These are phyloP conservation scores for Poecilia wingei DNA, from an alignment of 2,797 vertebrate genomes.

Conservation along the genomic window DNA sequence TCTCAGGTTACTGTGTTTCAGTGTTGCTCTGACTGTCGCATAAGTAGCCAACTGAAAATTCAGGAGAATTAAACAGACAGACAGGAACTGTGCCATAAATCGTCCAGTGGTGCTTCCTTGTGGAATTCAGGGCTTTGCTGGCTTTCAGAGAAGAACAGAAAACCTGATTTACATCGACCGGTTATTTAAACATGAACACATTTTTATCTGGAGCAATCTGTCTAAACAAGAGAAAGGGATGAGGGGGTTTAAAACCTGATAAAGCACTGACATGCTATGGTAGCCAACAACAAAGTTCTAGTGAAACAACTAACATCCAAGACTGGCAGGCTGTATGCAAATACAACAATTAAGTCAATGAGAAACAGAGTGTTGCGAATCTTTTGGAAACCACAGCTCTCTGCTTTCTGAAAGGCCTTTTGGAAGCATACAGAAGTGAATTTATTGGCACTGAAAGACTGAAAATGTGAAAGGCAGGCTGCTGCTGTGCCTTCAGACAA, in stretches of 20 bases:
- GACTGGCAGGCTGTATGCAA: conserved; percentile 74
- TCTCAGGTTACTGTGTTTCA: conserved; percentile 76
- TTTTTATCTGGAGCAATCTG: conserved; percentile 46
- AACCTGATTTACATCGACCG: conserved; percentile 49
- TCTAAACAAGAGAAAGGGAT: conserved; percentile 54
- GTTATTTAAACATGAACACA: conserved; percentile 47
- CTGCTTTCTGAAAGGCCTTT: conserved; percentile 62
- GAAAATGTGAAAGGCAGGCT: conserved; percentile 56
- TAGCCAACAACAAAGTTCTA: conserved; percentile 57
- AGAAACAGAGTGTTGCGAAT: conserved; percentile 80
- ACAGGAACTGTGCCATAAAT: conserved; percentile 67
- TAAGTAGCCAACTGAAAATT: conserved; percentile 74
- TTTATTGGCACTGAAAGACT: conserved; percentile 51
- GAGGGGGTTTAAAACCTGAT: conserved; percentile 35
- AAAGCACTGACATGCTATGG: conserved; percentile 48
- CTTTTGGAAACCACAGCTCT: conserved; percentile 75
- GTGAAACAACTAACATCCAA: conserved; percentile 66
- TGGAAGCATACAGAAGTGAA: conserved; percentile 69
- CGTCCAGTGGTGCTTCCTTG: conserved; percentile 46
- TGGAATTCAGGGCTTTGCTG: conserved; percentile 34
- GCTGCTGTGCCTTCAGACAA: conserved; percentile 58
- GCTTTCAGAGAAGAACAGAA: conserved; percentile 51
- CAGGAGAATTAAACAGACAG: conserved; percentile 65
- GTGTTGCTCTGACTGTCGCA: conserved; percentile 66
- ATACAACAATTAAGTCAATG: conserved; percentile 76